Evolutionary conservation across 2,113 vertebrate species (phyloP), one percentile per base, ranked within the genome.

Genomic region (Aptenodytes forsteri): DNA sequence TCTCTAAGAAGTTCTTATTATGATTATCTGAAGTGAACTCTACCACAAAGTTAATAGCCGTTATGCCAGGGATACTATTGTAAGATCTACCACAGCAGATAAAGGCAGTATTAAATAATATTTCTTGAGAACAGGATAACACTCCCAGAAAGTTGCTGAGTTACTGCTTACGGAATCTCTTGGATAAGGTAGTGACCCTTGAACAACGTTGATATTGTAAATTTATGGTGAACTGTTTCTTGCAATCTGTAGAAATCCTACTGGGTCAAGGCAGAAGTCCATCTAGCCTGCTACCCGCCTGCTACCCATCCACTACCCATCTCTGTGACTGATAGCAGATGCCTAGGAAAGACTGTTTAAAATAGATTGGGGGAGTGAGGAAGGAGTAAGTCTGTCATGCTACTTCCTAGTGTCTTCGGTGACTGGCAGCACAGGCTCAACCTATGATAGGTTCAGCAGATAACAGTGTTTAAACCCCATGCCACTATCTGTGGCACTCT

Each of bases 401-500:
- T 76, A 2, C 20, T 90, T 93, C 42, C 21, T 20, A 38, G 7
- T 70, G 15, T 93, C 30, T 91, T 20, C 7, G 14, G 46, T 91
- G 52, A n/a, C 52, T 64, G 42, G 46, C 81, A 87, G 34, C 36
- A 25, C 30, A 25, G 71, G 36, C 38, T 89, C 40, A 89, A 23
- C 19, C 17, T 78, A 0, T 38, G 26, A 4, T 22, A 44, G 32
- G 11, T 90, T 69, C 42, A 42, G 58, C 26, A 71, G 25, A 30
- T 78, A 9, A 30, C 0, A 8, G 25, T 54, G 7, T 82, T 87
- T 49, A 78, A 91, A 79, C 26, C 13, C 9, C 8, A 1, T 71
- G 38, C 61, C 3, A 0, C 19, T 67, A 0, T 25, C 18, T 29
- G 10, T 79, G 61, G 25, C 30, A 7, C 9, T 87, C 12, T 11